Base-by-base conservation (phyloP, 1,140 invertebrate genomes). In the Ceratina japonica region DNA sequence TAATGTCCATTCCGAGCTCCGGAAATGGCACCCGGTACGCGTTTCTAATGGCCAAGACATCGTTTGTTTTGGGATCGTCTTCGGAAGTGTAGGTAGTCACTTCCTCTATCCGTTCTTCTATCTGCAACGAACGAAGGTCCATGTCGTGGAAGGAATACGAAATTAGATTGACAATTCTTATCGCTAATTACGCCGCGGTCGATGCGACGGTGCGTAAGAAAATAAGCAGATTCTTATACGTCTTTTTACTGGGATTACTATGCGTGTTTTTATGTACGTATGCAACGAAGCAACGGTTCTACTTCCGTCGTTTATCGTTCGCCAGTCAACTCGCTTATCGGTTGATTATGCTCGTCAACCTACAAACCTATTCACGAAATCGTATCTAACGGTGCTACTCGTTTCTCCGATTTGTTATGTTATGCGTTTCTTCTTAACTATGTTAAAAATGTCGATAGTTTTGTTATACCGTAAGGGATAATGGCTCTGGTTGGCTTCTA, bases 1-100 rank as follows among this genome's bases (percentile, higher is more conserved):
- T 90, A 80, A 96, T 94, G 88, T 96, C 95, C 64, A 94, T 94
- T 58, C 95, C 95, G 52, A 94, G 94, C 88, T 96, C 95, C 3
- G 95, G 95, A 91, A 96, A 96, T 27, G 95, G 94, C 52, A 95
- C 94, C 44, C 94, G 91, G 62, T 91, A 89, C 44, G 83, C 78
- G 75, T 89, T 90, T 70, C 81, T 83, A 82, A 90, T 90, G 79
- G 83, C 73, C 37, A 90, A 61, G 27, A 79, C 74, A 76, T 90
- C 88, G 52, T 88, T 81, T 64, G 88, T 87, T 16, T 83, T 81
- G 68, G 84, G 85, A 10, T 90, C 76, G 16, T 91, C 90, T 18
- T 91, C 90, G 0, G 92, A 90, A 16, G 88, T 84, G 44, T 91
- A 91, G 1, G 88, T 89, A 3, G 91, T 93, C 16, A 93, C 89